Evolutionary conservation across 2,113 vertebrate genomes (phyloP), one percentile per base, ranked within the genome.

Genomic region (Lates calcarifer): DNA sequence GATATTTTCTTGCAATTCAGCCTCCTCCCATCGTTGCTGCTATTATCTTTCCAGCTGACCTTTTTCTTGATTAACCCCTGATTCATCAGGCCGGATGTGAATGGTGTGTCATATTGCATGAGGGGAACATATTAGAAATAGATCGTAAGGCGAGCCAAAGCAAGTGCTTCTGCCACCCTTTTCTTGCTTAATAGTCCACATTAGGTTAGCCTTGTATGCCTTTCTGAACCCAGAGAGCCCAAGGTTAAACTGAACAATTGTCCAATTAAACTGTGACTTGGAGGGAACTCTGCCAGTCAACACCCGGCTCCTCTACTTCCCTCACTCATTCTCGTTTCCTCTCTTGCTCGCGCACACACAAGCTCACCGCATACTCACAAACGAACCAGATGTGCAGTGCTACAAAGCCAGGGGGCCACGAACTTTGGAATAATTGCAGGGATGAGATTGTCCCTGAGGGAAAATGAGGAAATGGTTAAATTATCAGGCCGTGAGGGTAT

Each of bases 241-340:
- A 35, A 78, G 83, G 81, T 89, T 72, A 55, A 89, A 77, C 31
- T 61, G 57, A 90, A 91, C 87, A 89, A 89, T 85, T 39, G 75
- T 83, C 88, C 89, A 91, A 83, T 93, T 86, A 93, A 89, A 88
- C 70, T 80, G 70, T 69, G 60, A 84, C 81, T 89, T 29, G 77
- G 74, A 82, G 74, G 82, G 83, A 85, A 84, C 82, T 82, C 68
- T 77, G 33, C 58, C 65, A 68, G 53, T 75, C 62, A 64, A 63
- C 55, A 62, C 35, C 45, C 53, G 31, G 1, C 41, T 64, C 70
- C 8, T 20, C 76, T 43, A 24, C 41, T 77, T 62, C 33, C 0
- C 49, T 69, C 24, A 43, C 67, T 83, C 55, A 55, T 58, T 67
- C 35, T 77, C 0, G 12, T 65, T 76, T 67, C 61, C 39, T 33